phyloP scores from a whole-genome alignment of 2,797 vertebrate genomes.

The Mus caroli region DNA sequence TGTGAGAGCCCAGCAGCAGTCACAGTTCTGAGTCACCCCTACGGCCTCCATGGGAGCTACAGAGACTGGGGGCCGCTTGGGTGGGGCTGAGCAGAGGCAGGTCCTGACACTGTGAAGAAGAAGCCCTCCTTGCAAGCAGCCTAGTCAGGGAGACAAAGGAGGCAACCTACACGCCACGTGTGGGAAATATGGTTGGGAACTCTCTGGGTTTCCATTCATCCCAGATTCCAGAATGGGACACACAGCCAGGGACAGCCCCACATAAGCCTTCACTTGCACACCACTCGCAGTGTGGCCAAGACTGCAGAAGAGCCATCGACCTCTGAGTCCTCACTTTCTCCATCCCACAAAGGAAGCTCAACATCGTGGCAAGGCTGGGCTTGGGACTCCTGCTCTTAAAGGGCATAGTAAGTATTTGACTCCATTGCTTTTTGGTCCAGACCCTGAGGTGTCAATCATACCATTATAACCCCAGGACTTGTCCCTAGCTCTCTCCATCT shows the following conservation, averaged over 20 bases:
- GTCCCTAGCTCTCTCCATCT: background rate
- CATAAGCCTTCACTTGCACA: background rate
- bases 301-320: background rate
- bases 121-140: background rate
- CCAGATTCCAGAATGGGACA: constrained; percentile 24
- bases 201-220: constrained; percentile 34
- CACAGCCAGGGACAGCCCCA: background rate
- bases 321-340: background rate
- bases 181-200: constrained; percentile 22
- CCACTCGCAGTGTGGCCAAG: background rate
- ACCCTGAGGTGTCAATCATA: constrained; percentile 35
- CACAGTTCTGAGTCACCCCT: constrained; percentile 55
- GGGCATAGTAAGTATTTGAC: background rate
- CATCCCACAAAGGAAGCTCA: constrained; percentile 20
- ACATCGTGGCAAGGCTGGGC: background rate
- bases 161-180: background rate
- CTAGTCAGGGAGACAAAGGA: background rate
- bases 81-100: background rate
- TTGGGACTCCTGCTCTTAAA: background rate
- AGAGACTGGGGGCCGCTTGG: background rate
- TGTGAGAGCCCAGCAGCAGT: constrained; percentile 61
- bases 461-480: constrained; percentile 9
- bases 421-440: background rate
- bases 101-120: background rate
- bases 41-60: background rate